Percentiles rank a stretch among this genome's conserved stretches.
phyloP scores from a whole-genome alignment of 1,140 invertebrate species.

The Drosophila obscura region DNA sequence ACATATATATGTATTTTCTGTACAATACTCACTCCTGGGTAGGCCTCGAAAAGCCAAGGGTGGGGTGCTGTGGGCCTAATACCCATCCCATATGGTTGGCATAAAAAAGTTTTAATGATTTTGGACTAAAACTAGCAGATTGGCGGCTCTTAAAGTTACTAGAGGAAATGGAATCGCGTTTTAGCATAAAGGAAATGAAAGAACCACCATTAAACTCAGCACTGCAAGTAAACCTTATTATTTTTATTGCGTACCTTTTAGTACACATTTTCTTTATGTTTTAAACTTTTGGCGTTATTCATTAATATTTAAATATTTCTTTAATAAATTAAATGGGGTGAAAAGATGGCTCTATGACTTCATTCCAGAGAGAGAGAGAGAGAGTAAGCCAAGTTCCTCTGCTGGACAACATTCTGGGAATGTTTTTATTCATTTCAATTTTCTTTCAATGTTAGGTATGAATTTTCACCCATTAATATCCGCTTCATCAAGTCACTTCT shows the following conservation, averaged over 20 bases:
- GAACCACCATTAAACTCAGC: too few relatives aligned
- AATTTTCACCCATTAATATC: slow-evolving; percentile 13
- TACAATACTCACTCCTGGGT: not conserved
- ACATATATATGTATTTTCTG: not conserved
- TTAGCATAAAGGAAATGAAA: too few relatives aligned
- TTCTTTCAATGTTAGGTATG: not conserved
- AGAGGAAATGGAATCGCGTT: slow-evolving; percentile 7
- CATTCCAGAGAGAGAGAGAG: too few relatives aligned
- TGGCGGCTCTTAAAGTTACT: slow-evolving; percentile 14
- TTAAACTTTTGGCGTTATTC: too few relatives aligned
- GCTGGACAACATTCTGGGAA: not conserved
- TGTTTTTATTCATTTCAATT: not conserved
- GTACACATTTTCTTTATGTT: too few relatives aligned
- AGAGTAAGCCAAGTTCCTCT: too few relatives aligned
- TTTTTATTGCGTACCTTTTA: too few relatives aligned
- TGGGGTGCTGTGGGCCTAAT: too few relatives aligned
- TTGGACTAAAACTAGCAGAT: slow-evolving; percentile 34
- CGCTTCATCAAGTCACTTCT: slow-evolving; percentile 14
- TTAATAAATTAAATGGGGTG: too few relatives aligned
- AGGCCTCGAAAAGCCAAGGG: not conserved
- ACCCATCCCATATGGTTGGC: slow-evolving; percentile 7
- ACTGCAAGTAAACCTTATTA: too few relatives aligned
- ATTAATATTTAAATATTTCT: too few relatives aligned
- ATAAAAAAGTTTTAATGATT: slow-evolving; percentile 45
- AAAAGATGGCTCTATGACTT: too few relatives aligned